phyloP scores from a whole-genome alignment of 2,113 vertebrate genomes.

The Neogobius melanostomus region DNA sequence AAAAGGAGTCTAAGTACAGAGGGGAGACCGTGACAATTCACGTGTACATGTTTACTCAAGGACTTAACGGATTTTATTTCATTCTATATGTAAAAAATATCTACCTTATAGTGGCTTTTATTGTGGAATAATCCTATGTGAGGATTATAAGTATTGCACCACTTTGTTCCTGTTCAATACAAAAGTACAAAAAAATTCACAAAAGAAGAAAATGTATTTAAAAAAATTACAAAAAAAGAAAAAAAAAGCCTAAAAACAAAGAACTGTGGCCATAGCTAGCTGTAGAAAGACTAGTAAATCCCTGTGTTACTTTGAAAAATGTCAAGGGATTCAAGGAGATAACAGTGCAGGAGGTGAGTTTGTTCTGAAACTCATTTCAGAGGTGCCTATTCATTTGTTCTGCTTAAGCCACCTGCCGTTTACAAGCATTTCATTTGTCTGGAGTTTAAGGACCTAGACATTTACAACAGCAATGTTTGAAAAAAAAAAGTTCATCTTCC shows the following conservation, averaged over 20 bases:
- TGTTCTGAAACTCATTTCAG: slow-evolving; percentile 85
- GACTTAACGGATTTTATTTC: slow-evolving; percentile 82
- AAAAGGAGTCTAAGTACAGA: slow-evolving; percentile 77
- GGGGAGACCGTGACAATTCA: slow-evolving; percentile 88
- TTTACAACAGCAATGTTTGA: slow-evolving; percentile 69
- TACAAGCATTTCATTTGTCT: slow-evolving; percentile 76
- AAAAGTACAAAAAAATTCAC: slow-evolving; percentile 51
- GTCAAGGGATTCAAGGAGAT: slow-evolving; percentile 74
- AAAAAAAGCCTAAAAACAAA: slow-evolving; percentile 54
- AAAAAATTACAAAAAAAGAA: slow-evolving; percentile 52
- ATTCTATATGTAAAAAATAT: slow-evolving; percentile 86
- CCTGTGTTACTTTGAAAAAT: slow-evolving; percentile 56
- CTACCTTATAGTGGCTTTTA: slow-evolving; percentile 95
- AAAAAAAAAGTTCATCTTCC: slow-evolving; percentile 80
- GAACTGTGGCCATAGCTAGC: slow-evolving; percentile 89
- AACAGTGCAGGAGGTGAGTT: slow-evolving; percentile 81
- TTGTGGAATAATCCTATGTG: slow-evolving; percentile 87
- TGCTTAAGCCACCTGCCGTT: slow-evolving; percentile 72
- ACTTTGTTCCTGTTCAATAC: slow-evolving; percentile 78
- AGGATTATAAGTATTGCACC: slow-evolving; percentile 90
- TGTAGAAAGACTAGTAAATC: slow-evolving; percentile 72
- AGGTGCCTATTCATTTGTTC: slow-evolving; percentile 85
- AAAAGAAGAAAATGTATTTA: slow-evolving; percentile 58
- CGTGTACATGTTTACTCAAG: slow-evolving; percentile 99
- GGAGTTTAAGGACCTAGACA: slow-evolving; percentile 78